A percentile compares a stretch with the other conserved stretches of the same genome.
Conservation (phyloP, 2,113 vertebrate genomes). For the Tapirus terrestris region DNA sequence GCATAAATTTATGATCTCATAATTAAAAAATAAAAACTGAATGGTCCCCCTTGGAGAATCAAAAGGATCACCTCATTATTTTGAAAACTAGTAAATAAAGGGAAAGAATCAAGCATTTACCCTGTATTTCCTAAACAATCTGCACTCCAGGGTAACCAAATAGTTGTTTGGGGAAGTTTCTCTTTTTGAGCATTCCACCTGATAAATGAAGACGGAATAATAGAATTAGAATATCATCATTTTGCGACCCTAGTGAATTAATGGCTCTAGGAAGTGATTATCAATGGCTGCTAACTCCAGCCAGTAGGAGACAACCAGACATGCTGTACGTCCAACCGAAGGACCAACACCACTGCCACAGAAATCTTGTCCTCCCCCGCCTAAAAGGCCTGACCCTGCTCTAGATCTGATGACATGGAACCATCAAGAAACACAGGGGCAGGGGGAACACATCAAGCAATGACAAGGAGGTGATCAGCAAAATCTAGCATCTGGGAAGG, state of each 20-base stretch:
- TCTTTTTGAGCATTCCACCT: neutral
- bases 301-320: neutral
- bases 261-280: neutral
- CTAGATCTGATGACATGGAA: neutral
- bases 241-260: neutral
- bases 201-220: neutral
- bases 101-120: neutral
- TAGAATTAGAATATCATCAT: neutral
- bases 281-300: neutral
- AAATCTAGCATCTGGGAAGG: neutral
- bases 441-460: neutral
- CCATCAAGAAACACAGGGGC: neutral
- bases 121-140: neutral
- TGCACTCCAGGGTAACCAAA: neutral
- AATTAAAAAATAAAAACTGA: neutral
- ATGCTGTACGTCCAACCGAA: rapidly evolving
- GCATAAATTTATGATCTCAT: neutral
- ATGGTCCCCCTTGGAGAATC: neutral
- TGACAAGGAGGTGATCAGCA: neutral
- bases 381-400: neutral
- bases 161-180: neutral
- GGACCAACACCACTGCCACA: neutral
- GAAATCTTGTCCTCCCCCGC: neutral
- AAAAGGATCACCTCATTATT: neutral
- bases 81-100: neutral